These are phyloP conservation scores for Protaetia brevitarsis DNA, from an alignment of 1,140 invertebrate genomes.

Conservation along the genomic window DNA sequence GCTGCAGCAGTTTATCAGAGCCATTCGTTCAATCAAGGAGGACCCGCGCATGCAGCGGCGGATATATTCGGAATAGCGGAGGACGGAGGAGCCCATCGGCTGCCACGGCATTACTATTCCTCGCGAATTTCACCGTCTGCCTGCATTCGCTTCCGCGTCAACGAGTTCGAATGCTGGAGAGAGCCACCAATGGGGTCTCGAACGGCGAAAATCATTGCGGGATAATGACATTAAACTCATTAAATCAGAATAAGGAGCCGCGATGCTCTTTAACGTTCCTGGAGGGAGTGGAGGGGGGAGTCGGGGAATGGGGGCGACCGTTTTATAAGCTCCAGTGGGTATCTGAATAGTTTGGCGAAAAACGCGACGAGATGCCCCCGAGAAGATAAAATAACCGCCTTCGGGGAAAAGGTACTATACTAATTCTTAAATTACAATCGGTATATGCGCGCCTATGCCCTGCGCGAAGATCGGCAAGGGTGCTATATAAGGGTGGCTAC, in stretches of 20 bases:
- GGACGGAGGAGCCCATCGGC: background rate
- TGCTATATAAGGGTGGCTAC: background rate
- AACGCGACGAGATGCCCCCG: constrained; percentile 38
- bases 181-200: constrained; percentile 46
- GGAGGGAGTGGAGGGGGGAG: too few species aligned
- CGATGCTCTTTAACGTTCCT: constrained; percentile 50
- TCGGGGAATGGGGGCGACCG: too few species aligned
- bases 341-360: constrained; percentile 48
- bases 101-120: background rate
- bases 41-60: constrained; percentile 31
- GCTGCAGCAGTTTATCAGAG: constrained; percentile 45
- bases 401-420: constrained; percentile 22
- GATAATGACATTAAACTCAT: constrained; percentile 53
- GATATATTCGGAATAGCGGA: constrained; percentile 24
- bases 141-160: constrained; percentile 48
- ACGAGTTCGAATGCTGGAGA: constrained; percentile 48
- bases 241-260: constrained; percentile 51
- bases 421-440: constrained; percentile 32
- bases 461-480: background rate
- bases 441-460: background rate
- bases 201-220: constrained; percentile 51
- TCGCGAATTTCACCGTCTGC: constrained; percentile 38
- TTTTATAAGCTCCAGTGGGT: constrained; percentile 49
- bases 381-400: constrained; percentile 42
- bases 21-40: constrained; percentile 46